A percentile compares a stretch with the other conserved stretches of the same genome.
Evolutionary conservation across 2,113 vertebrate species (phyloP).

Genomic region (Chaetura pelagica): DNA sequence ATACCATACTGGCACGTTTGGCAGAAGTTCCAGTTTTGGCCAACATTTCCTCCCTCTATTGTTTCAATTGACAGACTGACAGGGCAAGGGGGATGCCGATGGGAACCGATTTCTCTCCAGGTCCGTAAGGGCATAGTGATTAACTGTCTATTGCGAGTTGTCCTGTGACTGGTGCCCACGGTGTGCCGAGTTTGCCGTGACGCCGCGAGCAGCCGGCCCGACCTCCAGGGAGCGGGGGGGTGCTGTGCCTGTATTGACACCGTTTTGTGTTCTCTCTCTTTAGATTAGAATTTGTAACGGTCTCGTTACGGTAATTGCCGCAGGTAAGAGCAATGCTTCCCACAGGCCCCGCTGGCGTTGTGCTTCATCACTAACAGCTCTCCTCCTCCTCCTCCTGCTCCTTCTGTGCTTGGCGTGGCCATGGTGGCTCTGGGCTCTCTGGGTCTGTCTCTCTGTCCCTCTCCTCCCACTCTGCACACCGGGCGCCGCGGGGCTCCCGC

Average conservation of each 20-base stretch:
- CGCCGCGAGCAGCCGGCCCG: not conserved
- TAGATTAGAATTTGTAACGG: slow-evolving; percentile 89
- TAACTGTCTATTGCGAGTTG: rapidly evolving
- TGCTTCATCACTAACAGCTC: not conserved
- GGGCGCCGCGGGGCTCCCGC: slow-evolving; percentile 34
- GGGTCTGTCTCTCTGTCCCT: not conserved
- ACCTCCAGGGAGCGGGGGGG: not conserved
- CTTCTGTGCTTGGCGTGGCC: not conserved
- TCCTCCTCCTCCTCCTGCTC: slow-evolving; percentile 56
- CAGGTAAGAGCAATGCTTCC: slow-evolving; percentile 88
- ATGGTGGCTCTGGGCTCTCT: not conserved
- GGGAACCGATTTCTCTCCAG: not conserved
- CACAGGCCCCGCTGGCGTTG: not conserved
- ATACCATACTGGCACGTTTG: not conserved
- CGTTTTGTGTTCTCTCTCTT: slow-evolving; percentile 85
- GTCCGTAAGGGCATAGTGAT: not conserved
- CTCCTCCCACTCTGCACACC: slow-evolving; percentile 19
- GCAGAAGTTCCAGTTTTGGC: not conserved
- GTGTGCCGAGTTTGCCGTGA: not conserved
- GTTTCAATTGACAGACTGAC: not conserved
- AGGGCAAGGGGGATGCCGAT: not conserved
- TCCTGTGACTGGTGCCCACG: rapidly evolving
- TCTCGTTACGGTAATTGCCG: slow-evolving; percentile 81
- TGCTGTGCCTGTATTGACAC: slow-evolving; percentile 44
- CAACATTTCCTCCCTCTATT: rapidly evolving